Percentiles rank a stretch among this genome's conserved stretches.
Evolutionary conservation across 2,797 vertebrate species (phyloP).

Genomic region (Ceryle rudis): DNA sequence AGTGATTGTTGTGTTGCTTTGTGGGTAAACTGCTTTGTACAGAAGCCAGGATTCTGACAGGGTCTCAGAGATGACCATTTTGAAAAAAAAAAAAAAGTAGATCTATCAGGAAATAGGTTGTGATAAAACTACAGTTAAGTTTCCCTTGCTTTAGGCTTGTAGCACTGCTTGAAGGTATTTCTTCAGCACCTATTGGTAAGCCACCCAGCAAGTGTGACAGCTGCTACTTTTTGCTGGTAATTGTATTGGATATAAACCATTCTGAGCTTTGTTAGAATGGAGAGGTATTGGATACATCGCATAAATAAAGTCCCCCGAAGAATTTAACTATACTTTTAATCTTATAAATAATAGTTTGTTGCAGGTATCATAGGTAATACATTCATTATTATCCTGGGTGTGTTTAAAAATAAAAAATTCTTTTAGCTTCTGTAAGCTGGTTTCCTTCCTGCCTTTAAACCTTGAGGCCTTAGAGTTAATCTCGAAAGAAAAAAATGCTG

Average conservation of each 20-base stretch:
- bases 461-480: neutral
- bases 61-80: neutral
- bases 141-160: neutral
- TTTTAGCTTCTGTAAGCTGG: neutral
- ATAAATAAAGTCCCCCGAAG: neutral
- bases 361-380: neutral
- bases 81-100: fast-evolving
- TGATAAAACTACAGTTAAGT: neutral
- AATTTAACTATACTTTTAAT: neutral
- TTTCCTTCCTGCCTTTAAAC: neutral
- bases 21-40: neutral
- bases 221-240: neutral
- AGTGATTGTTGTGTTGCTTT: neutral
- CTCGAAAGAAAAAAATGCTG: neutral
- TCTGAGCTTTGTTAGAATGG: neutral
- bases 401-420: neutral
- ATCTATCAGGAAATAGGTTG: neutral
- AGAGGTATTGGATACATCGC: neutral
- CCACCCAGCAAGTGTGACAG: neutral
- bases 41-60: neutral
- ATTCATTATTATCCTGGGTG: neutral
- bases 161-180: neutral
- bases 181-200: neutral
- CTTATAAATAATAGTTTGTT: neutral
- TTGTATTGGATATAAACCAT: neutral